A percentile compares a stretch with the other conserved stretches of the same genome.
phyloP scores from a whole-genome alignment of 2,113 vertebrate species.

The Vulpes ferrilata region DNA sequence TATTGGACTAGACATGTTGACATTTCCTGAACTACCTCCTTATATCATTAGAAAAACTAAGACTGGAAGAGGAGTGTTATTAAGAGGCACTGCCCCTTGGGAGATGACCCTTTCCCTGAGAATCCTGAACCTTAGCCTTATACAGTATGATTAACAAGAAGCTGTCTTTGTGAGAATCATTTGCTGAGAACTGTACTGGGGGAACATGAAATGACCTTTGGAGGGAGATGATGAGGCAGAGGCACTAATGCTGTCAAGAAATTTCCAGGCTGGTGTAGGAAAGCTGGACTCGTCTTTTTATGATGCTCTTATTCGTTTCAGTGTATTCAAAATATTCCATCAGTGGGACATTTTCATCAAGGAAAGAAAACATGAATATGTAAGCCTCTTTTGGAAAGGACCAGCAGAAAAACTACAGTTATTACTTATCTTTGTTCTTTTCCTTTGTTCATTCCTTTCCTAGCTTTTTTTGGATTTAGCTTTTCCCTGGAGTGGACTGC shows the following conservation, averaged over 20 bases:
- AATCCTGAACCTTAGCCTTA: background rate
- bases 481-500: background rate
- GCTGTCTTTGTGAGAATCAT: background rate
- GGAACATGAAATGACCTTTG: constrained; percentile 16
- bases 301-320: background rate
- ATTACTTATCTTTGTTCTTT: constrained; percentile 5
- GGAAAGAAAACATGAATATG: background rate
- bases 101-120: background rate
- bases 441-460: background rate
- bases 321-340: background rate
- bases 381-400: constrained; percentile 8
- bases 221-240: background rate
- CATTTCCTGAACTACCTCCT: constrained; percentile 17
- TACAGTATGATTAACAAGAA: background rate
- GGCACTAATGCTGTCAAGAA: background rate
- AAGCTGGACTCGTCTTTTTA: background rate
- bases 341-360: background rate
- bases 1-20: background rate
- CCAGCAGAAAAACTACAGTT: background rate
- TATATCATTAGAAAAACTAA: constrained; percentile 46
- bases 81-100: background rate
- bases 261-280: background rate
- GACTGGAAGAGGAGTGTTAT: background rate
- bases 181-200: background rate
- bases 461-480: background rate